Conservation (phyloP, 2,797 vertebrate species). For the Darevskia mixta region DNA sequence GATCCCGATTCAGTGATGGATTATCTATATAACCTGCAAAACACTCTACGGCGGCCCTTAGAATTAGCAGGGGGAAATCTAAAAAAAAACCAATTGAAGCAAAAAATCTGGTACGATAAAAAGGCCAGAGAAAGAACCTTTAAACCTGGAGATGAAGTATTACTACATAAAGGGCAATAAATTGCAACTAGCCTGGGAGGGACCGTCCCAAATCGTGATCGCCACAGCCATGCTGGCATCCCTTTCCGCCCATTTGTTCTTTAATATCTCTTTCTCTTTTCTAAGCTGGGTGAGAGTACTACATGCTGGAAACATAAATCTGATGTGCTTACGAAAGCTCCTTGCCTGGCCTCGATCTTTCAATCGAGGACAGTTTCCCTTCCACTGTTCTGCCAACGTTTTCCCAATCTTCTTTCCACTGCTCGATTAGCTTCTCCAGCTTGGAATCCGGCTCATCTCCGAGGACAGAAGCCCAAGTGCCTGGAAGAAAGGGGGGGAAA, state of each 20-base stretch:
- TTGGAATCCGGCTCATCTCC: background rate
- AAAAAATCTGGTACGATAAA: too few relatives aligned
- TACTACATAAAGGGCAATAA: too few relatives aligned
- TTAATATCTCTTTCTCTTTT: background rate
- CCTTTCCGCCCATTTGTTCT: background rate
- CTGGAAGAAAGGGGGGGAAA: background rate
- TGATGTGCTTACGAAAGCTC: background rate
- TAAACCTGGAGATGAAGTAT: too few relatives aligned
- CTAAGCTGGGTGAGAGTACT: background rate
- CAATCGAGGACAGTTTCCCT: fast-evolving
- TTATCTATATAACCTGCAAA: too few relatives aligned
- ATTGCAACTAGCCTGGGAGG: too few relatives aligned
- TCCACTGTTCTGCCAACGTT: background rate
- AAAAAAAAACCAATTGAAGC: too few relatives aligned
- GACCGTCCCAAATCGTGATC: too few relatives aligned
- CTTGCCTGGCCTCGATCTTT: background rate
- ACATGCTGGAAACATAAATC: background rate
- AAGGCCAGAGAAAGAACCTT: too few relatives aligned
- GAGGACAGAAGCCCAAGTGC: background rate
- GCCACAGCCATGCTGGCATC: too few relatives aligned
- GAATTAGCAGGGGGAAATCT: too few relatives aligned
- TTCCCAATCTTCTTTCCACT: fast-evolving
- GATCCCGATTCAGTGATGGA: too few relatives aligned
- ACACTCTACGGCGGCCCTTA: too few relatives aligned
- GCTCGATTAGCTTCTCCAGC: background rate